Evolutionary conservation across 2,888 invertebrate species (phyloP), one percentile per base, ranked within the genome.

Genomic region (Gari tellinella): DNA sequence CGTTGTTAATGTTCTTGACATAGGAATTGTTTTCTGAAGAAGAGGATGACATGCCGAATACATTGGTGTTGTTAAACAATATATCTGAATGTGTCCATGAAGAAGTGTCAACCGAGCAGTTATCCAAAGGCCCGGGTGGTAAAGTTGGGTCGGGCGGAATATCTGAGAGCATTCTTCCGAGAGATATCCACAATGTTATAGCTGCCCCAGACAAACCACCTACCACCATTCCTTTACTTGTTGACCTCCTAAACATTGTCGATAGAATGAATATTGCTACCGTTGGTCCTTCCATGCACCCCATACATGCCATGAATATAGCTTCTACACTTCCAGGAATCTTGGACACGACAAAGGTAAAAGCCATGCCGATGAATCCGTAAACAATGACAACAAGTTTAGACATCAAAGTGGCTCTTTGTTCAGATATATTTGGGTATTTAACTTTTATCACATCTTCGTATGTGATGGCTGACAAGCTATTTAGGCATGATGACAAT

Each of bases 401-500:
- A 0, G 63, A 58, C 8, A 61, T 15, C 2, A 38, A 58, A 10
- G 55, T 63, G 1, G 53, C 60, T 38, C n/a, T 49, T 7, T 21
- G 23, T 17, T 64, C 52, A 12, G 14, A 41, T 5, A 70, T 58
- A 45, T 52, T 26, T 7, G 64, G 64, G 23, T 41, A 48, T 1
- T 21, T 19, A 7, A 48, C 41, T 37, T 53, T 58, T 17, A 70
- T 64, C 3, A 67, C 38, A 38, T 67, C 60, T 49, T 67, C 63
- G 49, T 53, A 63, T 21, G 55, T 64, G 1, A 67, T 60, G 2
- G 63, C 63, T 10, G 68, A 58, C 0, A 73, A 43, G 19, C 73
- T 66, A 48, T 56, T 73, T n/a, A 73, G 38, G n/a, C 63, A 53
- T 14, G 73, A 73, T 7, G 73, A 73, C 4, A 73, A 19, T 15